Evolutionary conservation across 1,140 invertebrate genomes (phyloP).

Genomic region (Andricus grossulariae): DNA sequence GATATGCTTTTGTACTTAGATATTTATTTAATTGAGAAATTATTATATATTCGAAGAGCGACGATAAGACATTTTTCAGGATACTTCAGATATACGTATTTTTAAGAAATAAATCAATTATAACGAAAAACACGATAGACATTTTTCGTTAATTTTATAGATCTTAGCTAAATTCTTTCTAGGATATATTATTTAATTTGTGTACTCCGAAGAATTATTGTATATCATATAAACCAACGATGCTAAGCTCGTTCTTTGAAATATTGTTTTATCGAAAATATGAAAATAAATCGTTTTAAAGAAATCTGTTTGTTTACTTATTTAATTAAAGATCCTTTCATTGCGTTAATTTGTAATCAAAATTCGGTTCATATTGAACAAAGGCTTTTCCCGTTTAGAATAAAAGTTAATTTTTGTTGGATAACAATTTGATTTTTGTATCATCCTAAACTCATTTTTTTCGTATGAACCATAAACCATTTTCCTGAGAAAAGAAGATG

Average conservation of each 20-base stretch:
- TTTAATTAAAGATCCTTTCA: too few species aligned
- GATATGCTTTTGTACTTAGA: slow-evolving; percentile 70
- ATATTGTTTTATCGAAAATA: slow-evolving; percentile 4
- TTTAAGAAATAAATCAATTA: not conserved
- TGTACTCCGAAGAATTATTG: not conserved
- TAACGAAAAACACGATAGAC: not conserved
- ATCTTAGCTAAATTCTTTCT: not conserved
- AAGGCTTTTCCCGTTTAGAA: too few species aligned
- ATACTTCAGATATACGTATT: not conserved
- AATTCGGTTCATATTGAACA: too few species aligned
- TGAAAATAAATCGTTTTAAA: too few species aligned
- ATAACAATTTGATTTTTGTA: too few species aligned
- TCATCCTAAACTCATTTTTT: too few species aligned
- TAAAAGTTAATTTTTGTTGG: too few species aligned
- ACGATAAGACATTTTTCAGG: not conserved
- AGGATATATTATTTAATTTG: slow-evolving; percentile 11
- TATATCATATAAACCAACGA: too few species aligned
- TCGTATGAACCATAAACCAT: too few species aligned
- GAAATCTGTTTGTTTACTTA: too few species aligned
- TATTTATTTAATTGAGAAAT: slow-evolving; percentile 61
- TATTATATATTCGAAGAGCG: not conserved
- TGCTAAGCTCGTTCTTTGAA: not conserved
- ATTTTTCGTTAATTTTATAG: not conserved
- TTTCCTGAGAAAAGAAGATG: too few species aligned
- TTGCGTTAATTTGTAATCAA: too few species aligned